phyloP scores from a whole-genome alignment of 2,888 invertebrate genomes.

The Campopleginae sp. region DNA sequence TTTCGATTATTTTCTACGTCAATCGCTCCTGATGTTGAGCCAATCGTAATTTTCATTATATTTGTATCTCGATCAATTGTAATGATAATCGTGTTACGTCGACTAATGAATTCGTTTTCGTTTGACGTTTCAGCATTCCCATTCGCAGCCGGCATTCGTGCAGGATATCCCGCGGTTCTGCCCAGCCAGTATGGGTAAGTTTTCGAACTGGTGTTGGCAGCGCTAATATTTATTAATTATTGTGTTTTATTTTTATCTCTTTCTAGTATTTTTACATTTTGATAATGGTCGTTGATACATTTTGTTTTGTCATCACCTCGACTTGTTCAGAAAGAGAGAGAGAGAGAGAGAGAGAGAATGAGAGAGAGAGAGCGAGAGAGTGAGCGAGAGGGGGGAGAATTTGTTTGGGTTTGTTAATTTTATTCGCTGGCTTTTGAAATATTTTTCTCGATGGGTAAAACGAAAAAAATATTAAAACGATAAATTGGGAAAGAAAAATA shows the following conservation, averaged over 20 bases:
- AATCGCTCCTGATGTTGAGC: too few species aligned
- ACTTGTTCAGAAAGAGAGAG: background rate
- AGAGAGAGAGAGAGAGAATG: background rate
- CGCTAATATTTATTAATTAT: constrained; percentile 43
- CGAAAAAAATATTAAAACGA: constrained; percentile 22
- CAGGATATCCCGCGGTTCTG: constrained; percentile 91
- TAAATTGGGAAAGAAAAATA: constrained; percentile 4
- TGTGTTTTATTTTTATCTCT: constrained; percentile 32
- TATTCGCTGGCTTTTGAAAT: background rate
- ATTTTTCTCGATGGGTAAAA: constrained; percentile 29
- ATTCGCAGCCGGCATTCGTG: constrained; percentile 90
- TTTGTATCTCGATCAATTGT: background rate
- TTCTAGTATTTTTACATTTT: constrained; percentile 10
- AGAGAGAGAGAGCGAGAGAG: background rate
- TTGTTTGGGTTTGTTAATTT: background rate
- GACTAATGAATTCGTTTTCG: constrained; percentile 23
- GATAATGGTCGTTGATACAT: constrained; percentile 18
- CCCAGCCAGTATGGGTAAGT: constrained; percentile 95
- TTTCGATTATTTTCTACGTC: too few species aligned
- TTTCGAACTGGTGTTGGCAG: constrained; percentile 63
- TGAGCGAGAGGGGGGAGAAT: background rate
- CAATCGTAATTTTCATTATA: background rate
- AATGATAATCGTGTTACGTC: background rate
- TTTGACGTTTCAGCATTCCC: constrained; percentile 87
- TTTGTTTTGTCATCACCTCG: constrained; percentile 32